Conservation (phyloP, 2,888 invertebrate species). For the Nomada ferruginata region DNA sequence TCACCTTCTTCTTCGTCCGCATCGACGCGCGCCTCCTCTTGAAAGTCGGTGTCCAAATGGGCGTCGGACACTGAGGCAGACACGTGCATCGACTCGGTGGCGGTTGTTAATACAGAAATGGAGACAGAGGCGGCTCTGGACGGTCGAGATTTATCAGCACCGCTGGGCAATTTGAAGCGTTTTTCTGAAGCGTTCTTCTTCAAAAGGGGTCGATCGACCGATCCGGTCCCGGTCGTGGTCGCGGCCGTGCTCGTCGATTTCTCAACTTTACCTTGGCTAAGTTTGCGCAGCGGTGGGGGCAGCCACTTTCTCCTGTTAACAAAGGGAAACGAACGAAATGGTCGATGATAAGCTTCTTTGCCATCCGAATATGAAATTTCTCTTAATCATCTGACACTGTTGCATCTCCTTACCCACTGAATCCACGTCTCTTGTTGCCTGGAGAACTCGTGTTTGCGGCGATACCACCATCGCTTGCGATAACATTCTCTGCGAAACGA, state of each 20-base stretch:
- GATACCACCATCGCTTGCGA: slow-evolving; percentile 87
- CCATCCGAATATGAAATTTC: too few species aligned
- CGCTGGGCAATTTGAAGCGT: slow-evolving; percentile 89
- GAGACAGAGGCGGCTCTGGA: slow-evolving; percentile 26
- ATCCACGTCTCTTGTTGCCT: slow-evolving; percentile 93
- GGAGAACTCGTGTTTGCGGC: slow-evolving; percentile 90
- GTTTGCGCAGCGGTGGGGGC: slow-evolving; percentile 89
- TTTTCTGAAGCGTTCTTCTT: slow-evolving; percentile 94
- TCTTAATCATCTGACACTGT: not conserved
- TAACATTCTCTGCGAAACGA: slow-evolving; percentile 86
- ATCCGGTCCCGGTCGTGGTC: slow-evolving; percentile 27
- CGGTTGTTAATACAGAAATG: slow-evolving; percentile 53
- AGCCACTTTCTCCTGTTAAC: slow-evolving; percentile 93
- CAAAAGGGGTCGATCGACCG: slow-evolving; percentile 83
- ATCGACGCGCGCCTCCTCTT: slow-evolving; percentile 67
- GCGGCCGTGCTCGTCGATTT: slow-evolving; percentile 83
- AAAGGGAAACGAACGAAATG: not conserved
- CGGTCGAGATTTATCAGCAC: slow-evolving; percentile 75
- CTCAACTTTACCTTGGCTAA: slow-evolving; percentile 94
- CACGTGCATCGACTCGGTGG: slow-evolving; percentile 35
- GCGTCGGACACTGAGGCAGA: slow-evolving; percentile 36
- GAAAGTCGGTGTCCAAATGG: slow-evolving; percentile 82
- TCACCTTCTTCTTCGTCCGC: slow-evolving; percentile 79
- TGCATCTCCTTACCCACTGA: slow-evolving; percentile 90
- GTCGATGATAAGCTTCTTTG: not conserved